Evolutionary conservation across 1,140 invertebrate genomes (phyloP).

Genomic region (Neotoxoptera formosana): DNA sequence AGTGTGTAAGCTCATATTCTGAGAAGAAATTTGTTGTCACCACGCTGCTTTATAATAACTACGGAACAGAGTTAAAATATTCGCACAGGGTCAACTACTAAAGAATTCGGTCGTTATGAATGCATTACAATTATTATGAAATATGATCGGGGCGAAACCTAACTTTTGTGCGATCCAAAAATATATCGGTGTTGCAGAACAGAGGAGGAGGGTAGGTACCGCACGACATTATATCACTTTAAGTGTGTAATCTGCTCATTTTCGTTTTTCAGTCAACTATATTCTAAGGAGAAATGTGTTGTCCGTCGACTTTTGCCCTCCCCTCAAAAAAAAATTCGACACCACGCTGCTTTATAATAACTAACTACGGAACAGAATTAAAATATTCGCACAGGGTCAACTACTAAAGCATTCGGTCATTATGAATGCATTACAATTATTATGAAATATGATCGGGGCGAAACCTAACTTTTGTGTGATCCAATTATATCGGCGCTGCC

Average conservation of each 20-base stretch:
- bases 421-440: background rate
- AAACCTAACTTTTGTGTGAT: constrained; percentile 11
- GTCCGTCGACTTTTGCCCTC: background rate
- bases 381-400: background rate
- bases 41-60: background rate
- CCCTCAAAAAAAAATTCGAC: background rate
- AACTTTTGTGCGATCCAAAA: constrained; percentile 9
- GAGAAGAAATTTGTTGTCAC: too few species aligned
- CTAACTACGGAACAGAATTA: too few species aligned
- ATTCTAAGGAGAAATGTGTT: too few species aligned
- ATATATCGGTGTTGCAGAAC: background rate
- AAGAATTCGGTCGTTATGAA: background rate
- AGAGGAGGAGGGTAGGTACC: too few species aligned
- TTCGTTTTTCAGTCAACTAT: too few species aligned
- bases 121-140: background rate
- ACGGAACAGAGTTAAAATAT: background rate
- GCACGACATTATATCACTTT: background rate
- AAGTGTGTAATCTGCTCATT: too few species aligned
- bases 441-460: background rate
- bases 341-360: background rate
- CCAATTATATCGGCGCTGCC: background rate
- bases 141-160: background rate
- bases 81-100: background rate
- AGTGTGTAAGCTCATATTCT: too few species aligned
- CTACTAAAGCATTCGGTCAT: background rate